Evolutionary conservation across 2,113 vertebrate species (phyloP), one percentile per base, ranked within the genome.

Genomic region (Clarias macrocephalus): DNA sequence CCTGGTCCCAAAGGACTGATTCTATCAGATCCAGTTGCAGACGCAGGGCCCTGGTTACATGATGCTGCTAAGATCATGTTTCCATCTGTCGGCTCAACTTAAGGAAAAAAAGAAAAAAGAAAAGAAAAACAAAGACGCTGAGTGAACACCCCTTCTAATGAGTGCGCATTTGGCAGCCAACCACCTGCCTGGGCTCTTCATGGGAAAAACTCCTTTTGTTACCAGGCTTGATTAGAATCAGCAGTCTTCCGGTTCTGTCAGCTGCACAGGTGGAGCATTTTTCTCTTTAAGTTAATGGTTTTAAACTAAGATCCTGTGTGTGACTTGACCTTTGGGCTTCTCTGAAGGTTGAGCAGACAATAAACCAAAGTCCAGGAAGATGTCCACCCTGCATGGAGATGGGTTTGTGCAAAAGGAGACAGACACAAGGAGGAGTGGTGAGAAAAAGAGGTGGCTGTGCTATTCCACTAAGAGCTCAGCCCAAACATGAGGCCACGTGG

Each of bases 371-470:
- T 89, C 90, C 10, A 33, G 93, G 94, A 95, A 91, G 93, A 91
- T 92, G 91, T 87, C 37, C 9, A 83, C 77, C 72, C 86, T 84
- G 90, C 89, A 19, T 83, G 28, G n/a, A 80, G 86, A 92, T 63
- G 90, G 6, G 28, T 88, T 82, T 83, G 56, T 88, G 88, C 91
- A 90, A 1, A 91, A 91, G 88, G 89, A 90, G 87, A 91, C 92
- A 92, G 92, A 95, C 92, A 92, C 90, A 68, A 93, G 94, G 93
- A 94, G 94, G 94, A 94, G 93, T 92, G 91, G 93, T 95, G 94
- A 93, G 94, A 95, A 94, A 94, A 92, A 85, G 48, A 88, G 66
- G 33, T 77, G 88, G 52, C 89, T 93, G 86, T 90, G 77, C 87
- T 91, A 89, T 91, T 93, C 89, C 90, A 93, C 90, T 86, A 86